A percentile compares a stretch with the other conserved stretches of the same genome.
These are phyloP conservation scores for Caenorhabditis sp. DNA, from an alignment of 2,888 invertebrate species.

Conservation along the genomic window DNA sequence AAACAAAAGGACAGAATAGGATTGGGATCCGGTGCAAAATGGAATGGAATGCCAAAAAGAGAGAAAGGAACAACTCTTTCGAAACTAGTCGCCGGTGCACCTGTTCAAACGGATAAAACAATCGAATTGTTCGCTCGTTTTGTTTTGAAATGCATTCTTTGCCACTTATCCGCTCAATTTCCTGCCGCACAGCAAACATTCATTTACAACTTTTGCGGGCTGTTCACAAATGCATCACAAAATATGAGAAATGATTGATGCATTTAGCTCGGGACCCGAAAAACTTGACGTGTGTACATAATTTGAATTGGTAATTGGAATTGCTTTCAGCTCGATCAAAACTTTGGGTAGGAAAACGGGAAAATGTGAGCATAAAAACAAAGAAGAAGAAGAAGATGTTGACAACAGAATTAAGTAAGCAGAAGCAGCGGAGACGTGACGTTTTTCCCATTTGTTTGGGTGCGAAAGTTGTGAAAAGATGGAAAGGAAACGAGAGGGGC, in stretches of 20 bases:
- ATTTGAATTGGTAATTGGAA: too few species aligned
- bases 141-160: slow-evolving; percentile 11
- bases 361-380: slow-evolving; percentile 8
- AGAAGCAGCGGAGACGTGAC: slow-evolving; percentile 9
- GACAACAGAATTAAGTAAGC: slow-evolving; percentile 1
- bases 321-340: not conserved
- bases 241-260: slow-evolving; percentile 21
- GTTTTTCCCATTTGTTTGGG: not conserved
- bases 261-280: too few species aligned
- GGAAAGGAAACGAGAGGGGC: not conserved
- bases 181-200: slow-evolving; percentile 24
- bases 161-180: not conserved
- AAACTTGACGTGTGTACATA: too few species aligned
- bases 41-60: slow-evolving; percentile 8
- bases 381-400: slow-evolving; percentile 11
- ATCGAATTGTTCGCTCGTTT: slow-evolving; percentile 31
- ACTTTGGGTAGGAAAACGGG: not conserved
- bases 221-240: slow-evolving; percentile 27
- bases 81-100: slow-evolving; percentile 49
- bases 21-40: not conserved
- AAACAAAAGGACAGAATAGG: too few species aligned
- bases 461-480: too few species aligned
- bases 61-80: slow-evolving; percentile 39
- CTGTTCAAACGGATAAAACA: slow-evolving; percentile 57
- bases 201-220: slow-evolving; percentile 33